Evolutionary conservation across 37 sponge, comb jelly and placozoan species (phyloP), one percentile per base, ranked within the genome.

Genomic region (Halichondria panicea): DNA sequence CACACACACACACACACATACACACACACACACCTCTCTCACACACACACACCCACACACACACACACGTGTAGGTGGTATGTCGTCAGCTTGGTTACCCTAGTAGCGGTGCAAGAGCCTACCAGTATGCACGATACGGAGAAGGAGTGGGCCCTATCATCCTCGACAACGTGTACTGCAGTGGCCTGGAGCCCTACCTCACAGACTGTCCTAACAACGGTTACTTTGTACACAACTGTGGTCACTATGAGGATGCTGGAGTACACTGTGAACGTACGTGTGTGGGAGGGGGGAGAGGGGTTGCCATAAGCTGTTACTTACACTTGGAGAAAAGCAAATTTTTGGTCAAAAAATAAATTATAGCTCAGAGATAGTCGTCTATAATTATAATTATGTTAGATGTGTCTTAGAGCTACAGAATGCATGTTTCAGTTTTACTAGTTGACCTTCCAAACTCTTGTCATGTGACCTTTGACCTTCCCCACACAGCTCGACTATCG

Each of bases 131-230:
- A 45, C 35, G 28, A 31, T 83, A 75, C 68, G 90, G 80, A 55
- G 8, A 24, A 0, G 78, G 75, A 8, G 4, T 1, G 0, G 85
- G 74, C 0, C 31, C 55, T 19, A 74, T 85, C 27, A 72, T 52
- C 43, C 42, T 85, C 76, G 86, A 90, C 32, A 58, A 85, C 68
- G 68, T 90, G 21, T 43, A 46, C 37, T 89, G 90, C 62, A 25
- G 32, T 1, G 86, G 91, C 25, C 50, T 12, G 31, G 91, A 90
- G 72, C 15, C n/a, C 15, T 18, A 70, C 7, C 34, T 80, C 43
- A 43, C 22, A 12, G 68, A 78, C 41, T 91, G 92, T 61, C 66
- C 54, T 24, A 57, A 30, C 70, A 24, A 46, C 21, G 50, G 11
- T 7, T 39, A 38, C 33, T 70, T 66, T 7, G 4, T 34, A 12